A percentile compares a stretch with the other conserved stretches of the same genome.
Evolutionary conservation across 2,888 invertebrate species (phyloP).

Genomic region (Ischnus inquisitorius): DNA sequence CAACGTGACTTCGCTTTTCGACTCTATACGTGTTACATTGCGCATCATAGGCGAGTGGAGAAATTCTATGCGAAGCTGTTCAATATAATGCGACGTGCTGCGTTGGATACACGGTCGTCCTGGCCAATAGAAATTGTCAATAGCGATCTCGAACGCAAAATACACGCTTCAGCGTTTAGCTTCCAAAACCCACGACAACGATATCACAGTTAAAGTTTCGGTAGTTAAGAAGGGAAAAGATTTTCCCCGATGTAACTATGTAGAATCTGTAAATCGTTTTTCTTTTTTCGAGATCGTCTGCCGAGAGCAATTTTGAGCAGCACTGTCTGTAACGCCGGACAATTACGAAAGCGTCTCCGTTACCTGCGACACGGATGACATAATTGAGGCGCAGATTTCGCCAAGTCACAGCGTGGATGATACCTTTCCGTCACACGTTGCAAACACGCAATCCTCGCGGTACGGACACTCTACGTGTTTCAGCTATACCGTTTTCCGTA

Average conservation of each 20-base stretch:
- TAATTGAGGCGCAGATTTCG: conserved; percentile 42
- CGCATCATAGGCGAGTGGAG: neutral
- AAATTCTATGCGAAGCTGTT: neutral
- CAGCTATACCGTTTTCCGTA: conserved; percentile 5
- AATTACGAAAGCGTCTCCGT: conserved; percentile 23
- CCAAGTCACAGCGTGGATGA: conserved; percentile 28
- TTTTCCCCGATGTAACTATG: too few species aligned
- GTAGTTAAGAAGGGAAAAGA: too few species aligned
- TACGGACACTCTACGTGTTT: conserved; percentile 33
- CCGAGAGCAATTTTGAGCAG: neutral
- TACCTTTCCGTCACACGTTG: conserved; percentile 47
- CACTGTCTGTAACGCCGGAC: conserved; percentile 37
- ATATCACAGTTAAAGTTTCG: too few species aligned
- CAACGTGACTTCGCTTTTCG: conserved; percentile 38
- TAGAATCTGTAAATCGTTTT: too few species aligned
- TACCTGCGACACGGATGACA: conserved; percentile 25
- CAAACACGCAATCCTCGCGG: conserved; percentile 24
- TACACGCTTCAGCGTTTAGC: too few species aligned
- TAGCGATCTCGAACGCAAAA: too few species aligned
- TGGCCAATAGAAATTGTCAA: too few species aligned
- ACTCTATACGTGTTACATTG: conserved; percentile 1
- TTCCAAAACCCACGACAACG: too few species aligned
- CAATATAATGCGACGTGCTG: neutral
- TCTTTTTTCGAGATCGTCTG: neutral
- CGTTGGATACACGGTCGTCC: too few species aligned